Conservation (phyloP, 2,888 invertebrate genomes). For the Alsophila aescularia region DNA sequence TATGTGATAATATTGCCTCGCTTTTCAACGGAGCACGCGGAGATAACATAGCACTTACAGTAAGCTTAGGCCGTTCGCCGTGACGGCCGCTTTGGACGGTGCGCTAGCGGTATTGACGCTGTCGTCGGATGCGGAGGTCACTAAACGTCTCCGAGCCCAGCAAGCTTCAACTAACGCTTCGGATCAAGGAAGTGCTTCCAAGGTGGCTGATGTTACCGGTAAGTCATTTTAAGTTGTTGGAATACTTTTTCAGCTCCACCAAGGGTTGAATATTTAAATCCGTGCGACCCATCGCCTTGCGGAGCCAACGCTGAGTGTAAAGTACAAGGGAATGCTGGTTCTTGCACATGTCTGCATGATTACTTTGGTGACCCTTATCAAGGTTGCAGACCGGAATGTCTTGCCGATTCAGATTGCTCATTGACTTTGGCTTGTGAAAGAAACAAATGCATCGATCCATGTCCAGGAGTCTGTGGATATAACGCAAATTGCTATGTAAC, state of each 20-base stretch:
- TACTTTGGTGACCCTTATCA: constrained; percentile 91
- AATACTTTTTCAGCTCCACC: constrained; percentile 76
- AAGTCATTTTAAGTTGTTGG: constrained; percentile 67
- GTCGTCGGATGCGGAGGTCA: constrained; percentile 73
- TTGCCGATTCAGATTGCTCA: constrained; percentile 87
- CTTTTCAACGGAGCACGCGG: constrained; percentile 82
- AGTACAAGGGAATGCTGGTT: constrained; percentile 88
- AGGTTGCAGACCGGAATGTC: constrained; percentile 88
- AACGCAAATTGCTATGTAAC: constrained; percentile 87
- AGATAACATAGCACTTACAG: constrained; percentile 85
- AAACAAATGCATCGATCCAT: constrained; percentile 88
- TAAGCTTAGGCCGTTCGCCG: constrained; percentile 78
- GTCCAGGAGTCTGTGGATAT: constrained; percentile 88
- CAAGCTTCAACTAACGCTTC: constrained; percentile 84
- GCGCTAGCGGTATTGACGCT: constrained; percentile 75
- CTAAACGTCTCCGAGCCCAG: constrained; percentile 78
- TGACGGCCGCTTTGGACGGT: constrained; percentile 77
- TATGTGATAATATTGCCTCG: constrained; percentile 82
- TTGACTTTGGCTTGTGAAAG: constrained; percentile 86
- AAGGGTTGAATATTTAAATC: constrained; percentile 77
- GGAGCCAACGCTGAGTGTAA: constrained; percentile 90
- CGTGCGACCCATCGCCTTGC: constrained; percentile 87
- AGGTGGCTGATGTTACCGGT: constrained; percentile 72
- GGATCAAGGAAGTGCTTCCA: constrained; percentile 80
- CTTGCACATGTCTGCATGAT: constrained; percentile 88